These are phyloP conservation scores for Eulithis prunata DNA, from an alignment of 2,888 invertebrate genomes.

Conservation along the genomic window DNA sequence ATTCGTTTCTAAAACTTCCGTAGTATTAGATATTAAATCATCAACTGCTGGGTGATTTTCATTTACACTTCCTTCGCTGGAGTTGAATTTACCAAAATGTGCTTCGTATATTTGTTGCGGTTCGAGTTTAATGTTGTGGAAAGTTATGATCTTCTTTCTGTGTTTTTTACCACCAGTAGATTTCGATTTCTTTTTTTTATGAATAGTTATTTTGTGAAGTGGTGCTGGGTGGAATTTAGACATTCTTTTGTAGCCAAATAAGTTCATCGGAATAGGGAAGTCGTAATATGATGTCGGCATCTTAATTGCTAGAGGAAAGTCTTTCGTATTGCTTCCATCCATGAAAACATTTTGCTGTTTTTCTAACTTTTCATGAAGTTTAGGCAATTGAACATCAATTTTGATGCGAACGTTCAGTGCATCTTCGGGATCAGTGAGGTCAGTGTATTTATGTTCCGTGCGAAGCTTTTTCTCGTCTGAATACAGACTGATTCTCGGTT, in stretches of 20 bases:
- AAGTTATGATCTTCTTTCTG: constrained; percentile 65
- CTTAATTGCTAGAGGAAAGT: constrained; percentile 53
- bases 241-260: constrained; percentile 58
- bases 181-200: constrained; percentile 72
- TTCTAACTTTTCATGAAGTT: constrained; percentile 51
- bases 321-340: constrained; percentile 52
- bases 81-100: constrained; percentile 46
- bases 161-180: constrained; percentile 65
- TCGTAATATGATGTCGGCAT: constrained; percentile 64
- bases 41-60: constrained; percentile 35
- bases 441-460: constrained; percentile 32
- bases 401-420: constrained; percentile 69
- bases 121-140: constrained; percentile 64
- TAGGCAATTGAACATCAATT: constrained; percentile 71
- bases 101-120: constrained; percentile 50
- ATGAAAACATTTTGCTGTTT: constrained; percentile 34
- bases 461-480: constrained; percentile 40
- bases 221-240: constrained; percentile 54
- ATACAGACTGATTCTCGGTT: constrained; percentile 37
- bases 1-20: constrained; percentile 34
- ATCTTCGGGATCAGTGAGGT: constrained; percentile 42
- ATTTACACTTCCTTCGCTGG: constrained; percentile 41
- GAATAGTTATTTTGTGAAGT: constrained; percentile 66
- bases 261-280: constrained; percentile 64
- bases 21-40: constrained; percentile 34